Percentiles rank a stretch among this genome's conserved stretches.
Conservation (phyloP, 2,888 invertebrate genomes). For the Entomobrya proxima region DNA sequence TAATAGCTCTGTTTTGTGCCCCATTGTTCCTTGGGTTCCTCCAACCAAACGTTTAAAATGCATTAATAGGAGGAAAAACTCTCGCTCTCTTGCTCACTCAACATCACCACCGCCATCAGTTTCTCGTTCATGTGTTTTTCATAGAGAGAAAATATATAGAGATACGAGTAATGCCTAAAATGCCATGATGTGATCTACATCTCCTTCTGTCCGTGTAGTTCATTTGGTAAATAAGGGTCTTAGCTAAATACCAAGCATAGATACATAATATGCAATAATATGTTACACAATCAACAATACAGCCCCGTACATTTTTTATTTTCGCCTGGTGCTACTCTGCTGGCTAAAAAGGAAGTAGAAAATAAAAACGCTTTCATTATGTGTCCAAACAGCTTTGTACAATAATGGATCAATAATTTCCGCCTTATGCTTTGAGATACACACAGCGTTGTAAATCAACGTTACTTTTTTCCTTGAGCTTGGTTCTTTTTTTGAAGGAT, state of each 20-base stretch:
- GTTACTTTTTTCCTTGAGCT: background rate
- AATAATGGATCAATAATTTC: conserved; percentile 23
- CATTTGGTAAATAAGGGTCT: too few relatives aligned
- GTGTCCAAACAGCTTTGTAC: background rate
- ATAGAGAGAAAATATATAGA: too few relatives aligned
- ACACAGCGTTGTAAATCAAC: background rate
- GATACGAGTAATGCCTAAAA: too few relatives aligned
- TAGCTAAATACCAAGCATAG: too few relatives aligned
- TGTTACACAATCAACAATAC: too few relatives aligned
- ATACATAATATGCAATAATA: too few relatives aligned
- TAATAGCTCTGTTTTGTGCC: background rate
- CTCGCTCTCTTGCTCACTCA: too few relatives aligned
- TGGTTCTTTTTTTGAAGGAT: background rate
- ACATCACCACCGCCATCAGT: too few relatives aligned
- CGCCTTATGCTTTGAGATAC: background rate
- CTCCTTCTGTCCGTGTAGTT: too few relatives aligned
- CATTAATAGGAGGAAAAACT: conserved; percentile 15
- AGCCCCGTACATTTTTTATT: background rate
- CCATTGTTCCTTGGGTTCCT: conserved; percentile 14
- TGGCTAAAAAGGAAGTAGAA: background rate
- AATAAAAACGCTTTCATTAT: too few relatives aligned
- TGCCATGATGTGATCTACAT: too few relatives aligned
- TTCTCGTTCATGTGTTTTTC: background rate
- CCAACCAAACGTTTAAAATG: background rate
- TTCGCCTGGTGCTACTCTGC: background rate